A percentile compares a stretch with the other conserved stretches of the same genome.
phyloP scores from a whole-genome alignment of 2,797 vertebrate genomes.

The Oophaga sylvatica region DNA sequence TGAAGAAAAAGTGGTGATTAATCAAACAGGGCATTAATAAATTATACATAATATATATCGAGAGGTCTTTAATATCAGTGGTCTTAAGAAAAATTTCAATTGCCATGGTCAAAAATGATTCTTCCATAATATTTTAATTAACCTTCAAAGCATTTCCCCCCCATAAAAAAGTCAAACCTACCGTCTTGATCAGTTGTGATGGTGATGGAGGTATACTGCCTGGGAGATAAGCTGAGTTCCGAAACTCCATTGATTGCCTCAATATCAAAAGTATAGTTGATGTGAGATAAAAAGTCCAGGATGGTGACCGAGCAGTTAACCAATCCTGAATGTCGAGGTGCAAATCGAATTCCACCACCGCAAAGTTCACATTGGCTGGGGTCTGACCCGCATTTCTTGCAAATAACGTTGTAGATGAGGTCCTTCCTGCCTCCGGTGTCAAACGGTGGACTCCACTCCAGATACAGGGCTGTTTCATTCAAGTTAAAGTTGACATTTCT shows the following conservation, averaged over 20 bases:
- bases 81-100: not conserved
- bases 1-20: no score
- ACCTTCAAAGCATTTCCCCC: not conserved
- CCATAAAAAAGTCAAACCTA: slow-evolving; percentile 73
- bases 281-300: slow-evolving; percentile 87
- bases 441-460: slow-evolving; percentile 95
- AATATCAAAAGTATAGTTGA: slow-evolving; percentile 98
- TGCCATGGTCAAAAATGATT: not conserved
- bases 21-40: no score
- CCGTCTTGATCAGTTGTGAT: slow-evolving; percentile 92
- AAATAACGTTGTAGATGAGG: slow-evolving; percentile 91
- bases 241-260: slow-evolving; percentile 96
- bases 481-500: slow-evolving; percentile 91
- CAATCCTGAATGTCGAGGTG: slow-evolving; percentile 88
- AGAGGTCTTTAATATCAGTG: no score
- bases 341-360: slow-evolving; percentile 88
- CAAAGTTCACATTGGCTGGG: slow-evolving; percentile 85
- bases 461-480: slow-evolving; percentile 90
- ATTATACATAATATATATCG: no score
- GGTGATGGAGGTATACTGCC: slow-evolving; percentile 86
- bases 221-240: slow-evolving; percentile 87
- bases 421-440: slow-evolving; percentile 93
- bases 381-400: slow-evolving; percentile 86
- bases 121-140: not conserved
- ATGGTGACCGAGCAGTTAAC: slow-evolving; percentile 86